Evolutionary conservation across 2,797 vertebrate genomes (phyloP).

Genomic region (Synanceia verrucosa): DNA sequence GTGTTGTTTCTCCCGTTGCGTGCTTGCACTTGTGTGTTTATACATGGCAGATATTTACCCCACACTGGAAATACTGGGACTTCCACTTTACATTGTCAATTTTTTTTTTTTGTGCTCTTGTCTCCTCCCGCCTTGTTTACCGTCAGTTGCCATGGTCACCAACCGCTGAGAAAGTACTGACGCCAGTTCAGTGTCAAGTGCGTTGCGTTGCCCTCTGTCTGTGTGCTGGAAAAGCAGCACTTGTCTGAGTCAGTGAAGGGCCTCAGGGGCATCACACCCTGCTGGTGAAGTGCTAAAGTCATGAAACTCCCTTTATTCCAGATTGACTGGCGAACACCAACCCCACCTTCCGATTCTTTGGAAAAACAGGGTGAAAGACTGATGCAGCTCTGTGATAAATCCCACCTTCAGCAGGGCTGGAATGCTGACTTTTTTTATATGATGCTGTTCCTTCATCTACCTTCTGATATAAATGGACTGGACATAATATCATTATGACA

Average conservation of each 20-base stretch:
- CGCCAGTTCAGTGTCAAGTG: conserved; percentile 11
- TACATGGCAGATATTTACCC: conserved; percentile 16
- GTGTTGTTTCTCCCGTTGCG: neutral
- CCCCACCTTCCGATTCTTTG: neutral
- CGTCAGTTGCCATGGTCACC: conserved; percentile 56
- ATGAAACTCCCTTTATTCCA: conserved; percentile 15
- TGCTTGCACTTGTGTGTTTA: conserved; percentile 18
- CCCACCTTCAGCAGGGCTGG: neutral
- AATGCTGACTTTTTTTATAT: neutral
- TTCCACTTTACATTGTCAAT: conserved; percentile 58
- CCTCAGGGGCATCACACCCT: conserved; percentile 38
- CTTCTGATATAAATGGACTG: neutral
- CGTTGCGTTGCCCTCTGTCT: conserved; percentile 48
- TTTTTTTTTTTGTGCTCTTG: conserved; percentile 11
- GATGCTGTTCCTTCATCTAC: neutral
- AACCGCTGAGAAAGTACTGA: conserved; percentile 23
- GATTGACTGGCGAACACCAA: neutral
- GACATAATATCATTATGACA: neutral
- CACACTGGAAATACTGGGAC: conserved; percentile 60
- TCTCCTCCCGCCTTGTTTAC: conserved; percentile 52
- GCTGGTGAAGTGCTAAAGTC: neutral
- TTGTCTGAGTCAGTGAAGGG: conserved; percentile 26
- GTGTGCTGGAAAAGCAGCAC: conserved; percentile 15
- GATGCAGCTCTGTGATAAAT: neutral
- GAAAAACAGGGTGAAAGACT: neutral